A percentile compares a stretch with the other conserved stretches of the same genome.
Conservation (phyloP, 2,113 vertebrate species). For the Rhineura floridana region DNA sequence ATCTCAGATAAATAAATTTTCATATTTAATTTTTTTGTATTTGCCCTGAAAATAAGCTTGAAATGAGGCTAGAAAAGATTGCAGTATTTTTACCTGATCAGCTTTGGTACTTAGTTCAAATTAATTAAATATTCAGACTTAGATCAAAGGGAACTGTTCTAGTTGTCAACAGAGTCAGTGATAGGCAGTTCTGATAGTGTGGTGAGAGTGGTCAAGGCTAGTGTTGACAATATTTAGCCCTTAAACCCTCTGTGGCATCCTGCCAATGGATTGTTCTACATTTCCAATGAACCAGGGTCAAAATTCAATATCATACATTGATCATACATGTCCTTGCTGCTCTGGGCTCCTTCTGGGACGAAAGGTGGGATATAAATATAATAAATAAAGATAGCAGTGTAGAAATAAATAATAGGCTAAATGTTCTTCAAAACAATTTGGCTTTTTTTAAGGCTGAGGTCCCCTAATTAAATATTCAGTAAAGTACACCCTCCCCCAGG, state of each 20-base stretch:
- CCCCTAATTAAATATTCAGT: background rate
- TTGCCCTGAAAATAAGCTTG: background rate
- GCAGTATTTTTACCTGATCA: background rate
- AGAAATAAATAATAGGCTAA: background rate
- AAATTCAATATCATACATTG: background rate
- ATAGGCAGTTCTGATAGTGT: too few species aligned
- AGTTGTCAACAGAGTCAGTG: background rate
- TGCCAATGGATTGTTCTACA: background rate
- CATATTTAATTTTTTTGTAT: background rate
- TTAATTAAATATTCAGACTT: background rate
- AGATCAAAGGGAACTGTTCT: background rate
- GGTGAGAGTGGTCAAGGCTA: too few species aligned
- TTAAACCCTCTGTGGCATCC: background rate
- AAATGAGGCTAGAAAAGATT: background rate
- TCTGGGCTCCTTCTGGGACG: too few species aligned
- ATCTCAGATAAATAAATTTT: background rate
- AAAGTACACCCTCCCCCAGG: background rate
- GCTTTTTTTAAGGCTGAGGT: background rate
- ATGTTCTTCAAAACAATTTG: background rate
- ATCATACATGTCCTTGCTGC: too few species aligned
- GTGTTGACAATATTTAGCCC: background rate
- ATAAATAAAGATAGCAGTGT: background rate
- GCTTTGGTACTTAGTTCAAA: background rate
- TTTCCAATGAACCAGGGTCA: background rate
- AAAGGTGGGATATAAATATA: too few species aligned